Base-by-base conservation (phyloP, 1,140 invertebrate species). In the Zaprionus lachaisei region DNA sequence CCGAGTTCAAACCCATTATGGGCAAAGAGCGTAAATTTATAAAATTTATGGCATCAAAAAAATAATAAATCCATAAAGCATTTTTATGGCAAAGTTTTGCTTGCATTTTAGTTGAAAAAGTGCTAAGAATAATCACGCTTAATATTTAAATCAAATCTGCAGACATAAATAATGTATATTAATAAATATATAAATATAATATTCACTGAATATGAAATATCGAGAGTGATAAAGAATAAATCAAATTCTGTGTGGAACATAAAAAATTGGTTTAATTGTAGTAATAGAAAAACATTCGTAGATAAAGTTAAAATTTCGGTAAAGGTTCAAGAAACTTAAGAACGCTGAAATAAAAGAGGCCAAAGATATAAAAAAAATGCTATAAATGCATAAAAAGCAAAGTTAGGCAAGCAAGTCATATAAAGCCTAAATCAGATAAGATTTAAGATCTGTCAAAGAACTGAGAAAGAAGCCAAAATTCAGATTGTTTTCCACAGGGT, bases 1-100 rank as follows among this genome's bases (percentile, higher is more conserved):
- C 31, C 4, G 31, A 54, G 47, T 49, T 49, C 47, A 51, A 51
- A 14, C 47, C 47, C 47, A 51, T 51, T 51, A 51, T 12, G 47
- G 47, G 47, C 20, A 51, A 51, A 22, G 47, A 51, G 47, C 47
- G 47, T 51, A 51, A 51, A 51, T 51, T 51, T 24, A 51, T 51
- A 20, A 51, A 51, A 51, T 51, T 51, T 51, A 51, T 51, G 17
- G 20, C 47, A 51, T 11, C 4, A 22, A 51, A 51, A 51, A 22
- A 20, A 49, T 20, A 49, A 49, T 20, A 49, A 44, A 44, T 41
- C 47, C n/a, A 51, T 51, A 24, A 14, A 51, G 22, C 4, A 24
- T 20, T 51, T 51, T 51, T 51, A 12, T 20, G 12, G 20, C 17
- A 24, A 22, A 31, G 31, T 54, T 34, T 60, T 5, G 15, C 38